These are phyloP conservation scores for Polia nebulosa DNA, from an alignment of 2,888 invertebrate genomes.

Conservation along the genomic window DNA sequence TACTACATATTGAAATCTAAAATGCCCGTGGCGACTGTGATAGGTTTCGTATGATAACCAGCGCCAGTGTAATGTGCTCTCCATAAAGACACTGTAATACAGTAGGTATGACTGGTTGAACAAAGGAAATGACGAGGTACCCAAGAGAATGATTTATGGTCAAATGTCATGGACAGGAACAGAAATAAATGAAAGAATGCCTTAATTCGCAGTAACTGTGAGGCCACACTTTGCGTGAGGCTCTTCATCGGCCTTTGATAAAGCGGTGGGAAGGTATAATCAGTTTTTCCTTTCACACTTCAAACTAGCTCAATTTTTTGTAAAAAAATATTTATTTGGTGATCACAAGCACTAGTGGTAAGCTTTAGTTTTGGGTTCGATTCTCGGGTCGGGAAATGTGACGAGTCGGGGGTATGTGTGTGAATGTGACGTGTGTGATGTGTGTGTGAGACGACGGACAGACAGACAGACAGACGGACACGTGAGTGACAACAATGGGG, in stretches of 20 bases:
- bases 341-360: too few relatives aligned
- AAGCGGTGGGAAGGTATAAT: not conserved
- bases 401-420: too few relatives aligned
- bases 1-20: constrained; percentile 21
- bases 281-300: not conserved
- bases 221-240: not conserved
- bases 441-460: too few relatives aligned
- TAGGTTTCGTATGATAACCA: constrained; percentile 12
- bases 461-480: too few relatives aligned
- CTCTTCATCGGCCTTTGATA: not conserved
- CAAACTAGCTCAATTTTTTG: not conserved
- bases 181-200: not conserved
- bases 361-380: too few relatives aligned
- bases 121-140: not conserved
- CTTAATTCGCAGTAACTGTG: not conserved
- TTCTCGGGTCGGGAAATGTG: too few relatives aligned
- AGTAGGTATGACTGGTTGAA: not conserved
- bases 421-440: too few relatives aligned
- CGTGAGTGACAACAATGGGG: too few relatives aligned
- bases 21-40: constrained; percentile 7
- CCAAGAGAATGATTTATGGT: not conserved
- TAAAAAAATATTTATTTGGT: too few relatives aligned
- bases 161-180: not conserved
- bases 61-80: not conserved
- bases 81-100: not conserved